phyloP scores from a whole-genome alignment of 2,888 invertebrate genomes.

The Drosophila atroscutellata region DNA sequence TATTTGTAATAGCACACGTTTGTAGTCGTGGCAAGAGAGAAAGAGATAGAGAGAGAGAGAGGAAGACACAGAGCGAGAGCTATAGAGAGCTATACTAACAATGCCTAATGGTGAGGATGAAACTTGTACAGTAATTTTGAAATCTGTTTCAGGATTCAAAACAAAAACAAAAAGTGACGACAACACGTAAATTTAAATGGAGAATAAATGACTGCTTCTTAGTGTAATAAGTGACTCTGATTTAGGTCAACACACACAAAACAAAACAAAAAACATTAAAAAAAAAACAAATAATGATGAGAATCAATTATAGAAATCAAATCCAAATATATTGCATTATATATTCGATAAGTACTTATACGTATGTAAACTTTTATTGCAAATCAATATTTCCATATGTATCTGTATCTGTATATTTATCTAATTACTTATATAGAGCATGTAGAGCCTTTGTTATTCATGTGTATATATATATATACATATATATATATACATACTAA shows the following conservation, averaged over 20 bases:
- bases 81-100: constrained; percentile 34
- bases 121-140: constrained; percentile 77
- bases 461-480: constrained; percentile 19
- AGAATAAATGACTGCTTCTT: constrained; percentile 85
- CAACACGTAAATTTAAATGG: constrained; percentile 82
- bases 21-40: constrained; percentile 54
- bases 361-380: constrained; percentile 62
- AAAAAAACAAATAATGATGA: constrained; percentile 27
- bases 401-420: constrained; percentile 45
- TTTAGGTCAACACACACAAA: constrained; percentile 66
- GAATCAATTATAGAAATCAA: constrained; percentile 73
- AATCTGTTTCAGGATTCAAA: constrained; percentile 79
- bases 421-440: constrained; percentile 57
- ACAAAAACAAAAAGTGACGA: constrained; percentile 70
- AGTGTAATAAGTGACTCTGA: constrained; percentile 79
- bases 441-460: constrained; percentile 74
- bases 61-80: constrained; percentile 17
- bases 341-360: constrained; percentile 63
- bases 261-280: constrained; percentile 5
- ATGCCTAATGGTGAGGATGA: constrained; percentile 36
- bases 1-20: constrained; percentile 63
- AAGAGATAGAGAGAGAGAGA: not conserved
- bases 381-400: constrained; percentile 38
- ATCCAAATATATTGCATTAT: constrained; percentile 75
- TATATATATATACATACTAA: constrained; percentile 14